Evolutionary conservation across 1,140 invertebrate genomes (phyloP).

Genomic region (Vollenhovia emeryi): DNA sequence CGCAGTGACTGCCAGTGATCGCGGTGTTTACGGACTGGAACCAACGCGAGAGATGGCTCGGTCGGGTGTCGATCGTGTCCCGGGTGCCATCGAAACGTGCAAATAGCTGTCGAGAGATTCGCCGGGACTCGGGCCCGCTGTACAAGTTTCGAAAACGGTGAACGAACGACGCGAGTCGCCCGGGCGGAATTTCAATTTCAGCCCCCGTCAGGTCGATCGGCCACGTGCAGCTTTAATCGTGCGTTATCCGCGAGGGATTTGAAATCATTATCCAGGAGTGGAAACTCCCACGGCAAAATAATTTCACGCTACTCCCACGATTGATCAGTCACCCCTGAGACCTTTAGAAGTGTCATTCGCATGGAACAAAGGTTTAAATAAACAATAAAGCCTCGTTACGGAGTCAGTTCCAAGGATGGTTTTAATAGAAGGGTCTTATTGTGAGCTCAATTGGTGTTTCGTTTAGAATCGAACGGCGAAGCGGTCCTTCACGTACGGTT

Average conservation of each 20-base stretch:
- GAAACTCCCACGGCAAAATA: too few relatives aligned
- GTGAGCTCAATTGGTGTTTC: not conserved
- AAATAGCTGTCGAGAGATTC: not conserved
- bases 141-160: not conserved
- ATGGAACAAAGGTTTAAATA: not conserved
- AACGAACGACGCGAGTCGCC: not conserved
- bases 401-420: not conserved
- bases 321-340: not conserved
- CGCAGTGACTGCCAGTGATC: not conserved
- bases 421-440: not conserved
- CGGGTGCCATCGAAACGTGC: not conserved
- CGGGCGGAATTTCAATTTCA: not conserved
- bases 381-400: not conserved
- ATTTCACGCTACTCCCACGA: not conserved
- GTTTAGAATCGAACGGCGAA: not conserved
- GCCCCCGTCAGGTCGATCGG: not conserved
- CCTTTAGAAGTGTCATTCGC: not conserved
- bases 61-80: not conserved
- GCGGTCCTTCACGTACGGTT: not conserved
- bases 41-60: not conserved
- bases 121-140: not conserved
- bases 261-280: not conserved
- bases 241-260: not conserved
- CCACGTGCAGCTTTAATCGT: not conserved
- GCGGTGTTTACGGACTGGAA: constrained; percentile 1